Conservation (phyloP, 2,113 vertebrate genomes). For the Oreocharis arfaki region DNA sequence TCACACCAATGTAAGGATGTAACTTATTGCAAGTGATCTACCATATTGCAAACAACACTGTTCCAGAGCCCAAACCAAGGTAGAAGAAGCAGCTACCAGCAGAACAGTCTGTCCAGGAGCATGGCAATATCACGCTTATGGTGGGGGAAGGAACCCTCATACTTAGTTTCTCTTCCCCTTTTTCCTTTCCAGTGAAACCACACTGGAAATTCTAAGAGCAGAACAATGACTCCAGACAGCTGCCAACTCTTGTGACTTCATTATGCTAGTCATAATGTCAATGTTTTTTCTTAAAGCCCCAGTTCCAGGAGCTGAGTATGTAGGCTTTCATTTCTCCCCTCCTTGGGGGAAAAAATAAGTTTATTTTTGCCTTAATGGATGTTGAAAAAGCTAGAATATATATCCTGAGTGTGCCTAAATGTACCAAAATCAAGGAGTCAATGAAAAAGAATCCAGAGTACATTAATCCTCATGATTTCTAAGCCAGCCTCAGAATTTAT, state of each 20-base stretch:
- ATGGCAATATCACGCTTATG: neutral
- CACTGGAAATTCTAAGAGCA: neutral
- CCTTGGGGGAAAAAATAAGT: too few species aligned
- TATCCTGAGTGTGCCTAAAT: neutral
- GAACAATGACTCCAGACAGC: neutral
- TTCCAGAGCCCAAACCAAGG: neutral
- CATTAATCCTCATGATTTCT: neutral
- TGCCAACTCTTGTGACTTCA: neutral
- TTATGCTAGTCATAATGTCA: neutral
- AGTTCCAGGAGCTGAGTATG: neutral
- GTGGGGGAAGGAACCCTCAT: neutral
- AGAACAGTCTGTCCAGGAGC: neutral
- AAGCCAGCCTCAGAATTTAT: neutral
- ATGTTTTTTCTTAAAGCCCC: neutral
- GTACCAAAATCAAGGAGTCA: neutral
- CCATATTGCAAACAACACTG: neutral
- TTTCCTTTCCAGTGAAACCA: neutral
- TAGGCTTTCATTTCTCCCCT: neutral
- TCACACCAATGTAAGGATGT: rapidly evolving
- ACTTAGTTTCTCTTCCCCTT: neutral
- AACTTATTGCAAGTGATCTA: neutral
- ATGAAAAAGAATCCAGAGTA: neutral
- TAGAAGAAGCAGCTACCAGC: neutral
- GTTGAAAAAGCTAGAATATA: neutral
- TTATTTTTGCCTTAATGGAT: neutral